Percentiles rank a stretch among this genome's conserved stretches.
Evolutionary conservation across 2,888 invertebrate species (phyloP).

Genomic region (Zeuzera pyrina): DNA sequence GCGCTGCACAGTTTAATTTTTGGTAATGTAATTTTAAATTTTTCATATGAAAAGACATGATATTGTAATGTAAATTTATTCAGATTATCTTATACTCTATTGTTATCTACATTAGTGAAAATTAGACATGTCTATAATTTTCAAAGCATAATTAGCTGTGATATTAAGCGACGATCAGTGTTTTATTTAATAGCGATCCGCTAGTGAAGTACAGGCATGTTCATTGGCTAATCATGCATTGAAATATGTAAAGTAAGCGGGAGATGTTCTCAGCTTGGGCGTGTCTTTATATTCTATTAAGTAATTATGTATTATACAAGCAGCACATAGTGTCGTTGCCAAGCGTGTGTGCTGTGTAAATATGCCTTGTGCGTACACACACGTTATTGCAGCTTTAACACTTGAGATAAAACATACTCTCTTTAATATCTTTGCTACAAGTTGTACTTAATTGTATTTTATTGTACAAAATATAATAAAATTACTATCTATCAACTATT

Average conservation of each 20-base stretch:
- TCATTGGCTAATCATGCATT: conserved; percentile 74
- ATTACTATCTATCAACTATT: conserved; percentile 71
- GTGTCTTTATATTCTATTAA: conserved; percentile 71
- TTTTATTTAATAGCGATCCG: conserved; percentile 70
- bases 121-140: conserved; percentile 73
- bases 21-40: conserved; percentile 70
- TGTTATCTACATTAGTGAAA: conserved; percentile 73
- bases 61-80: conserved; percentile 73
- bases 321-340: conserved; percentile 65
- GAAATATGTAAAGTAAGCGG: conserved; percentile 68
- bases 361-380: conserved; percentile 72
- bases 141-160: conserved; percentile 75
- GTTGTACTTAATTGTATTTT: conserved; percentile 79
- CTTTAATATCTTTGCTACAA: conserved; percentile 78
- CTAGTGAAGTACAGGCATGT: conserved; percentile 67
- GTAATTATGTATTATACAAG: conserved; percentile 70
- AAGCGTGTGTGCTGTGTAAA: conserved; percentile 71
- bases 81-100: conserved; percentile 73
- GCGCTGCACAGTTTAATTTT: conserved; percentile 74
- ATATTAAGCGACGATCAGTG: conserved; percentile 71
- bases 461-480: conserved; percentile 81
- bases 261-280: conserved; percentile 65
- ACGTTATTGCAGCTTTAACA: conserved; percentile 71
- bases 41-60: conserved; percentile 73
- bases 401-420: conserved; percentile 72